phyloP scores from a whole-genome alignment of 64 coral and sea anemone genomes.

The Astreopora myriophthalma region DNA sequence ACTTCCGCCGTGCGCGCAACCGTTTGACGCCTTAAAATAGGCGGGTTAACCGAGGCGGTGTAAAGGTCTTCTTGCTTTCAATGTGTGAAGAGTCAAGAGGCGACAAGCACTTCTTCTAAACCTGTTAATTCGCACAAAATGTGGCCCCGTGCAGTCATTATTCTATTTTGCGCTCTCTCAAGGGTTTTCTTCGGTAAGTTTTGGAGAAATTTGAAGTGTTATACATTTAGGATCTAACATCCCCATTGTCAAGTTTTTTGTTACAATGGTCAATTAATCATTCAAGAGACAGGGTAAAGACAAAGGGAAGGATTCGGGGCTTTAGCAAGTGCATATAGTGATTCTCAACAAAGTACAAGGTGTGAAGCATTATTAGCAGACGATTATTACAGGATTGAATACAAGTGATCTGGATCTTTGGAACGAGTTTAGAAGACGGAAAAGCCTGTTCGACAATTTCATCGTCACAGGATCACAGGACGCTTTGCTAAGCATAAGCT shows the following conservation, averaged over 20 bases:
- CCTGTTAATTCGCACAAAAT: conserved; percentile 12
- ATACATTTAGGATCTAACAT: not conserved
- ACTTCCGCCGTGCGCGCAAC: conserved; percentile 26
- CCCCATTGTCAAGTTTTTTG: not conserved
- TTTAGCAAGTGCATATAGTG: not conserved
- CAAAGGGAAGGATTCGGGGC: conserved; percentile 16
- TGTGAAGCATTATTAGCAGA: not conserved
- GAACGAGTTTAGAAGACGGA: not conserved
- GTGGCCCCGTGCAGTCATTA: not conserved
- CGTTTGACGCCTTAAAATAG: conserved; percentile 35
- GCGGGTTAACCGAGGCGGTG: conserved; percentile 13
- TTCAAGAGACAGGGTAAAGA: not conserved
- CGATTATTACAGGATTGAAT: not conserved
- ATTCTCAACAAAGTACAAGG: not conserved
- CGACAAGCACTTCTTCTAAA: not conserved
- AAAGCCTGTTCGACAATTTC: not conserved
- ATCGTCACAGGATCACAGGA: not conserved
- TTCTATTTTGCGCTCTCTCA: not conserved
- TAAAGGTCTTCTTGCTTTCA: conserved; percentile 17
- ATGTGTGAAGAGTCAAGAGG: conserved; percentile 17
- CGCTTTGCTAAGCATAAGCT: conserved; percentile 27
- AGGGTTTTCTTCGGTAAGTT: conserved; percentile 6
- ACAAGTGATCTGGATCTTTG: not conserved
- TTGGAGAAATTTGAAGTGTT: not conserved
- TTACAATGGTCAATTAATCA: conserved; percentile 37